These are phyloP conservation scores for Polypterus bichir DNA, from an alignment of 2,113 vertebrate genomes.

Conservation along the genomic window DNA sequence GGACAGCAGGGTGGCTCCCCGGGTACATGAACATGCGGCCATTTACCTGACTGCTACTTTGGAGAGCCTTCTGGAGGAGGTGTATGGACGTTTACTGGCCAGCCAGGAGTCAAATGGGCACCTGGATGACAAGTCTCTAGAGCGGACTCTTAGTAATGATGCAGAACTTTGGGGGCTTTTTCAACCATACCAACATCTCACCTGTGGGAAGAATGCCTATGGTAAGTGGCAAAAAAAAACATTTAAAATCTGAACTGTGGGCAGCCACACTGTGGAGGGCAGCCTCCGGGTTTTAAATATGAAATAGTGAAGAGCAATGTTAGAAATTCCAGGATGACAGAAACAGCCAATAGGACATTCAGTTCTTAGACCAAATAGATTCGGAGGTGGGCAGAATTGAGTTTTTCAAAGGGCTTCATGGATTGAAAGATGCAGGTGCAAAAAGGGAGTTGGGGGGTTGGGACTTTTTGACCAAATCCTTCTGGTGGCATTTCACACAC, in stretches of 20 bases:
- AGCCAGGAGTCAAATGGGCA: neutral
- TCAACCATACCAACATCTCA: constrained; percentile 60
- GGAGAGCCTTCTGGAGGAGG: constrained; percentile 53
- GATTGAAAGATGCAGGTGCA: too few species aligned
- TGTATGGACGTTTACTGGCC: constrained; percentile 31
- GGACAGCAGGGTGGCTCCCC: constrained; percentile 51
- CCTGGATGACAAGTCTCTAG: constrained; percentile 33
- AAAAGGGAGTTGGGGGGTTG: too few species aligned
- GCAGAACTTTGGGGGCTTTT: constrained; percentile 61
- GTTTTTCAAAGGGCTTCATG: too few species aligned
- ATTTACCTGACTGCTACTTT: constrained; percentile 57
- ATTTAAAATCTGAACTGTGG: neutral
- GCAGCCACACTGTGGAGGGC: neutral
- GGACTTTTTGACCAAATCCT: too few species aligned
- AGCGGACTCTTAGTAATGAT: constrained; percentile 51
- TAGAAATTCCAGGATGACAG: neutral
- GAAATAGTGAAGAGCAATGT: neutral
- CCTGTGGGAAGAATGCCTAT: constrained; percentile 60
- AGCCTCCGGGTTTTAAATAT: neutral
- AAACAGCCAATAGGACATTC: too few species aligned
- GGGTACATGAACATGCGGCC: constrained; percentile 60
- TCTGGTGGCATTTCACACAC: too few species aligned
- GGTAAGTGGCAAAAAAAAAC: constrained; percentile 34
- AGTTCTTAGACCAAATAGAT: too few species aligned
- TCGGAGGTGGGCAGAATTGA: too few species aligned